Evolutionary conservation across 2,888 invertebrate species (phyloP).

Genomic region (Parnassius orleans): DNA sequence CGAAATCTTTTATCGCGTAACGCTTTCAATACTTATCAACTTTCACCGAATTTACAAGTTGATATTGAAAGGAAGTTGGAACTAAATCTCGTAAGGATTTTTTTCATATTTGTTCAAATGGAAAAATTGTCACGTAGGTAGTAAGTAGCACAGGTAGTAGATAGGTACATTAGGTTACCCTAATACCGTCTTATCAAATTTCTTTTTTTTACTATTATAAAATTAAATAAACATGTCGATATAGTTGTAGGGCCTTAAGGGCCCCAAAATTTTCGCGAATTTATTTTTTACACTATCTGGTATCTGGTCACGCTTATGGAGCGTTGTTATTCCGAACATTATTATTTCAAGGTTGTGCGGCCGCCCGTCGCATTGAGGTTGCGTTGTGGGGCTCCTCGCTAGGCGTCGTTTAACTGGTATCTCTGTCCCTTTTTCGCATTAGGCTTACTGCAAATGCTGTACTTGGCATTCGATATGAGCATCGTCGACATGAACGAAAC

Average conservation of each 20-base stretch:
- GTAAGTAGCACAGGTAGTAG: no score
- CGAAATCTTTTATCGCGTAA: conserved; percentile 70
- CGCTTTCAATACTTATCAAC: conserved; percentile 65
- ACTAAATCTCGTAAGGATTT: background rate
- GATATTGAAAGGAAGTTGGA: conserved; percentile 40
- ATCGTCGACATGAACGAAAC: conserved; percentile 59
- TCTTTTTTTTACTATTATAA: no score
- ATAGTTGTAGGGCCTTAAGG: conserved; percentile 6
- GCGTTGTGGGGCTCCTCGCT: conserved; percentile 80
- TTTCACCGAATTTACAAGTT: conserved; percentile 65
- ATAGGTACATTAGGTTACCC: no score
- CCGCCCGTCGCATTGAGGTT: conserved; percentile 75
- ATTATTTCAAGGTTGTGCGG: conserved; percentile 81
- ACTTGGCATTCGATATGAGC: conserved; percentile 73
- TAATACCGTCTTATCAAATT: no score
- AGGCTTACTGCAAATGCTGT: conserved; percentile 65
- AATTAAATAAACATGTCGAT: no score
- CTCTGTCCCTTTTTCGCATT: conserved; percentile 74
- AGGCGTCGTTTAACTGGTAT: conserved; percentile 74
- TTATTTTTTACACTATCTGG: conserved; percentile 65
- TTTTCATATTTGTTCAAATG: no score
- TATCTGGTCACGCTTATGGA: conserved; percentile 78
- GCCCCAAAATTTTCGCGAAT: conserved; percentile 61
- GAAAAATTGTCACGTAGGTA: no score
- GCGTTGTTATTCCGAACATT: conserved; percentile 81